A percentile compares a stretch with the other conserved stretches of the same genome.
Conservation (phyloP, 1,140 invertebrate genomes). For the Nymphalis io region DNA sequence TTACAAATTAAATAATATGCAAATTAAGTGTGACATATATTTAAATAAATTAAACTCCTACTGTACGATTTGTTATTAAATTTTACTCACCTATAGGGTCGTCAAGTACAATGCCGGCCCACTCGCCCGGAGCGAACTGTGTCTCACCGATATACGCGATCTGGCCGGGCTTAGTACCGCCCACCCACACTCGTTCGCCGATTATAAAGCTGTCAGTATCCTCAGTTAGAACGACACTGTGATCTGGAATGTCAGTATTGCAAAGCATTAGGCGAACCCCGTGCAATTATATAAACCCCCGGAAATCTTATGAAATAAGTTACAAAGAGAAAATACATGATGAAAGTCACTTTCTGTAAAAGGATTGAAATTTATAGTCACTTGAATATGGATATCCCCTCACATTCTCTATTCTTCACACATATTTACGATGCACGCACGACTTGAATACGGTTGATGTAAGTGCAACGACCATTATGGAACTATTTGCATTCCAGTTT, state of each 20-base stretch:
- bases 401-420: conserved; percentile 59
- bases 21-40: background rate
- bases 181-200: conserved; percentile 96
- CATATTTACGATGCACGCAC: conserved; percentile 58
- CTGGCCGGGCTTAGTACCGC: conserved; percentile 95
- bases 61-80: background rate
- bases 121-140: conserved; percentile 96
- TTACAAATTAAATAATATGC: background rate
- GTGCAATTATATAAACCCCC: conserved; percentile 27
- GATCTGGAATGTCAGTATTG: conserved; percentile 83
- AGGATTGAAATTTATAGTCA: conserved; percentile 52
- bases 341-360: conserved; percentile 57
- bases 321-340: conserved; percentile 41
- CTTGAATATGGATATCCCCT: conserved; percentile 62
- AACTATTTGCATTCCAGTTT: conserved; percentile 65
- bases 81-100: conserved; percentile 89
- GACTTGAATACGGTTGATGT: conserved; percentile 68
- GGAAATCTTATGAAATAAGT: conserved; percentile 24
- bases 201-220: conserved; percentile 98
- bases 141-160: conserved; percentile 99
- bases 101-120: conserved; percentile 98
- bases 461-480: conserved; percentile 66
- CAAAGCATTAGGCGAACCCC: conserved; percentile 28
- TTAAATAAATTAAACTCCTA: background rate
- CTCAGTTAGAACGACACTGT: conserved; percentile 91